Percentiles rank a stretch among this genome's conserved stretches.
phyloP scores from a whole-genome alignment of 92 coral and sea anemone species.

The Porites divaricata region DNA sequence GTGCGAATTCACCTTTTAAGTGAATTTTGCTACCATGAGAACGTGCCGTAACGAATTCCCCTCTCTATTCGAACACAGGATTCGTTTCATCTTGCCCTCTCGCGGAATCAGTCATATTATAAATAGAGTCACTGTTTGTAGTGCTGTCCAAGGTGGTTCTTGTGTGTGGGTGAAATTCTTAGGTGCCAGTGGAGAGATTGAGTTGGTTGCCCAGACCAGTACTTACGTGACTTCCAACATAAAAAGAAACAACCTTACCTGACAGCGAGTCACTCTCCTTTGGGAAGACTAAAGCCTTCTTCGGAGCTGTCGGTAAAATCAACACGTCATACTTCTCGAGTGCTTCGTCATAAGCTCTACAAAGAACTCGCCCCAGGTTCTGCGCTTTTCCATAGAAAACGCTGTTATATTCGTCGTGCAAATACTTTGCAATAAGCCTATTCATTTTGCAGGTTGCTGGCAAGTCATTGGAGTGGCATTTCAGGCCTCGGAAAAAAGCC shows the following conservation, averaged over 20 bases:
- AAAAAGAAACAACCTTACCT: conserved; percentile 35
- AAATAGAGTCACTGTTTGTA: too few relatives aligned
- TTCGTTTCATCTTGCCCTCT: too few relatives aligned
- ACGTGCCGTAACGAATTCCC: too few relatives aligned
- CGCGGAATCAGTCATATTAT: too few relatives aligned
- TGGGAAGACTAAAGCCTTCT: conserved; percentile 64
- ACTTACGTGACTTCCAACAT: too few relatives aligned
- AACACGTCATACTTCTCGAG: conserved; percentile 66
- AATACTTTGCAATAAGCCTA: conserved; percentile 45
- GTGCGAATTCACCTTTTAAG: too few relatives aligned
- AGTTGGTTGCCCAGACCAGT: too few relatives aligned
- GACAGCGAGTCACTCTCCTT: conserved; percentile 33
- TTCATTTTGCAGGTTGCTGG: conserved; percentile 10
- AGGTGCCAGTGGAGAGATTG: too few relatives aligned
- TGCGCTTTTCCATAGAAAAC: conserved; percentile 72
- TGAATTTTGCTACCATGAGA: too few relatives aligned
- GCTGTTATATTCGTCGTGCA: conserved; percentile 60
- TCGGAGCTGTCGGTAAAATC: conserved; percentile 77
- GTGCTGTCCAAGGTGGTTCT: too few relatives aligned
- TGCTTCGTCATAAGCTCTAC: conserved; percentile 72
- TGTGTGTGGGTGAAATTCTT: too few relatives aligned
- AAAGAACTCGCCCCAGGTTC: conserved; percentile 70
- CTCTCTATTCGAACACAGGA: too few relatives aligned
- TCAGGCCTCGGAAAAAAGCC: conserved; percentile 74
- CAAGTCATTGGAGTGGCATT: conserved; percentile 58